These are phyloP conservation scores for Elanus axillaris DNA, from an alignment of 2,113 vertebrate genomes.

Conservation along the genomic window DNA sequence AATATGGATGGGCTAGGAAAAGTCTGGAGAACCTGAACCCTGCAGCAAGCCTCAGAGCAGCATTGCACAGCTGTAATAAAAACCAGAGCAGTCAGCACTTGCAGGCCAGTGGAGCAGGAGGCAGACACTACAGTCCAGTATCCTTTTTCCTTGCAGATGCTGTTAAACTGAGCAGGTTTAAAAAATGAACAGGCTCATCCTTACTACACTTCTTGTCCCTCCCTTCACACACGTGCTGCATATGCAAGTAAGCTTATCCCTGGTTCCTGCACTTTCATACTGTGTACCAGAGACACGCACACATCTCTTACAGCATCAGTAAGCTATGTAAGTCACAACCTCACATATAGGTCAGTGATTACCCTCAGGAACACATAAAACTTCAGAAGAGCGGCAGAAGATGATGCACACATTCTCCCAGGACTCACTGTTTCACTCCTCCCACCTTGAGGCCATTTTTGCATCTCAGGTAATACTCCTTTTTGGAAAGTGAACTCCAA, in stretches of 20 bases:
- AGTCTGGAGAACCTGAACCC: neutral
- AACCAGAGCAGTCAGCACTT: rapidly evolving
- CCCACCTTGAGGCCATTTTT: neutral
- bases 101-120: neutral
- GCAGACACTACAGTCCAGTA: neutral
- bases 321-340: neutral
- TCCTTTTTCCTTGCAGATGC: neutral
- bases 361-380: neutral
- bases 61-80: neutral
- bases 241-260: neutral
- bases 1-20: neutral
- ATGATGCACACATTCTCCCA: neutral
- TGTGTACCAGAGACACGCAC: neutral
- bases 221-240: neutral
- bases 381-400: neutral
- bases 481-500: neutral
- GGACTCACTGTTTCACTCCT: neutral
- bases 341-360: neutral
- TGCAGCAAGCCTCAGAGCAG: neutral
- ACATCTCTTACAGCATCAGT: neutral
- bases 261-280: neutral
- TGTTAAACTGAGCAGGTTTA: neutral
- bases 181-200: neutral
- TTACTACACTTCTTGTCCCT: neutral
- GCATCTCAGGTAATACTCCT: neutral